These are phyloP conservation scores for Leguminivora glycinivorella DNA, from an alignment of 1,140 invertebrate species.

Conservation along the genomic window DNA sequence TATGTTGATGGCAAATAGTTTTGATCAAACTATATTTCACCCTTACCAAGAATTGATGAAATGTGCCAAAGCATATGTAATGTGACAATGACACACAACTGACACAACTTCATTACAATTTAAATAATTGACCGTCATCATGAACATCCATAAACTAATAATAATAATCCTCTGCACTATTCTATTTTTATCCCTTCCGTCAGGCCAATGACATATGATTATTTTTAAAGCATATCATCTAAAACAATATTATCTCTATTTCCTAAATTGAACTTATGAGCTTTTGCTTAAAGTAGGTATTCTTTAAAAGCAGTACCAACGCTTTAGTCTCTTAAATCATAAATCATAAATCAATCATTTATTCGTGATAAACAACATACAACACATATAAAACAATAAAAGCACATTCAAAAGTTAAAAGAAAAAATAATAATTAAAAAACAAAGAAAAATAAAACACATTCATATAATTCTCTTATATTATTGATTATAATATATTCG, in stretches of 20 bases:
- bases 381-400: too few relatives aligned
- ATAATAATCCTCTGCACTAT: neutral
- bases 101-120: neutral
- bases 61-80: neutral
- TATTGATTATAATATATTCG: too few relatives aligned
- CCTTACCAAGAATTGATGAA: neutral
- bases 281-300: neutral
- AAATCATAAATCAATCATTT: too few relatives aligned
- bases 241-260: neutral
- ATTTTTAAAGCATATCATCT: neutral
- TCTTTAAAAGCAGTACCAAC: neutral
- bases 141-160: neutral
- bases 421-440: too few relatives aligned
- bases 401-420: too few relatives aligned
- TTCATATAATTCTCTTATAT: too few relatives aligned
- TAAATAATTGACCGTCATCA: neutral
- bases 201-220: neutral
- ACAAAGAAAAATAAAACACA: too few relatives aligned
- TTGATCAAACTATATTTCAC: neutral
- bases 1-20: too few relatives aligned
- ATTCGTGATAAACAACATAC: too few relatives aligned
- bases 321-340: neutral
- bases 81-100: neutral
- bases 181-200: neutral
- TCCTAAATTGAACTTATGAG: neutral